A percentile compares a stretch with the other conserved stretches of the same genome.
phyloP scores from a whole-genome alignment of 1,140 invertebrate genomes.

The Caenorhabditis remanei region DNA sequence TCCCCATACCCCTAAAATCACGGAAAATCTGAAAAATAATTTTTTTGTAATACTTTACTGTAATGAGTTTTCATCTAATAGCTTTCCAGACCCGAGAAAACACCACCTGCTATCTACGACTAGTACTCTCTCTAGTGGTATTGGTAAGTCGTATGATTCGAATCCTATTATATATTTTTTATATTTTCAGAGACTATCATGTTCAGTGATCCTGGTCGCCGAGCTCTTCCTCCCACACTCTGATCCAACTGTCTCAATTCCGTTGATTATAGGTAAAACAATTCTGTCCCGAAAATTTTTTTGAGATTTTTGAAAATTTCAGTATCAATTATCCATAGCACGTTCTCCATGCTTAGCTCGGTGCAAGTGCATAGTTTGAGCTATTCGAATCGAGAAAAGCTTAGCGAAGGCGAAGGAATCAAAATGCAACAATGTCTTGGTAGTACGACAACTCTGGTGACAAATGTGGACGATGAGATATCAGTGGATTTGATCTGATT shows the following conservation, averaged over 20 bases:
- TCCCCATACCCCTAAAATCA: too few species aligned
- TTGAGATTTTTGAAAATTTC: not conserved
- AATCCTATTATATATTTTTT: not conserved
- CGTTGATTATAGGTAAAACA: constrained; percentile 7
- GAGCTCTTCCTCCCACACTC: constrained; percentile 26
- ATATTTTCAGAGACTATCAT: constrained; percentile 28
- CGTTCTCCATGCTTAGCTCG: constrained; percentile 18
- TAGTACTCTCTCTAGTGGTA: not conserved
- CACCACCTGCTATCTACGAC: constrained; percentile 9
- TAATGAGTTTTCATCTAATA: not conserved
- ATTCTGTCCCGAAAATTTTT: not conserved
- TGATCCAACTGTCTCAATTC: constrained; percentile 37
- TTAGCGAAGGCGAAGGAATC: not conserved
- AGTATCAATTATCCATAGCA: constrained; percentile 8
- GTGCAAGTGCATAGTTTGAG: constrained; percentile 27
- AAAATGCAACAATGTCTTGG: constrained; percentile 7
- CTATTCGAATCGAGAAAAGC: constrained; percentile 25
- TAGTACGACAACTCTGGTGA: constrained; percentile 10
- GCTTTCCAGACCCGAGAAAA: not conserved
- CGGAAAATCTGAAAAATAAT: too few species aligned
- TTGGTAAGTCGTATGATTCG: too few species aligned
- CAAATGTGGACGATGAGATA: constrained; percentile 30
- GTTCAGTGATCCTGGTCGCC: not conserved
- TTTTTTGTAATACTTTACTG: too few species aligned
- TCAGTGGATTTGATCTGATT: constrained; percentile 7